A percentile compares a stretch with the other conserved stretches of the same genome.
Evolutionary conservation across 1,140 invertebrate species (phyloP).

Genomic region (Macrobrachium nipponense): DNA sequence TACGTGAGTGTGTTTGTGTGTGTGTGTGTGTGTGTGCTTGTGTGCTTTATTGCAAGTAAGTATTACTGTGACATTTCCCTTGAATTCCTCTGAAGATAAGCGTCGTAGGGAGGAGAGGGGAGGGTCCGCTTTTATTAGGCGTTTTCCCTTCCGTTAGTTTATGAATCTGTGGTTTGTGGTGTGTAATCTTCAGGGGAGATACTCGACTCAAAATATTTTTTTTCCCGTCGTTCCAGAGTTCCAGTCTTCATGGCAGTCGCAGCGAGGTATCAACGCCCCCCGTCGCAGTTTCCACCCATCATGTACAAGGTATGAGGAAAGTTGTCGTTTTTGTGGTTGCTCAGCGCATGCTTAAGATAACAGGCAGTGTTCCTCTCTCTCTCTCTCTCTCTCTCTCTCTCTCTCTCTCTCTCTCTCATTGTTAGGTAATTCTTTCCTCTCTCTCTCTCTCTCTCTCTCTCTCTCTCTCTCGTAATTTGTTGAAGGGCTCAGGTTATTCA

Average conservation of each 20-base stretch:
- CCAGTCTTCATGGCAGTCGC: conserved; percentile 36
- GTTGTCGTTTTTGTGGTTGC: neutral
- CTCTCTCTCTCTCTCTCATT: neutral
- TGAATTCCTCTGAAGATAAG: too few species aligned
- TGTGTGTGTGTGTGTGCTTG: too few species aligned
- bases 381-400: conserved; percentile 6
- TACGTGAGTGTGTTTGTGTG: too few species aligned
- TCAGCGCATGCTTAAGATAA: neutral
- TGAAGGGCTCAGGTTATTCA: neutral
- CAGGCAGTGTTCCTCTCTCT: neutral
- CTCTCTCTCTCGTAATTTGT: neutral
- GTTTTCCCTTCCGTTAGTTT: too few species aligned
- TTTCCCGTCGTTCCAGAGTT: conserved; percentile 9
- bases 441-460: conserved; percentile 4
- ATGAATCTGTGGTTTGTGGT: too few species aligned
- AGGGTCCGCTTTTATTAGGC: too few species aligned
- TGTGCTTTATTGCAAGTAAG: too few species aligned
- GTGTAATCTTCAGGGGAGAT: too few species aligned
- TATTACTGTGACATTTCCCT: too few species aligned
- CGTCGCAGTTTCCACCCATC: neutral
- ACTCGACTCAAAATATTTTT: neutral
- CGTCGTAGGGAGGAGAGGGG: too few species aligned
- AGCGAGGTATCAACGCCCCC: conserved; percentile 39
- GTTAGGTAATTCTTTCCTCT: neutral
- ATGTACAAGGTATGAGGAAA: conserved; percentile 32